Percentiles rank a stretch among this genome's conserved stretches.
Conservation (phyloP, 2,888 invertebrate genomes). For the Ectemnius lituratus region DNA sequence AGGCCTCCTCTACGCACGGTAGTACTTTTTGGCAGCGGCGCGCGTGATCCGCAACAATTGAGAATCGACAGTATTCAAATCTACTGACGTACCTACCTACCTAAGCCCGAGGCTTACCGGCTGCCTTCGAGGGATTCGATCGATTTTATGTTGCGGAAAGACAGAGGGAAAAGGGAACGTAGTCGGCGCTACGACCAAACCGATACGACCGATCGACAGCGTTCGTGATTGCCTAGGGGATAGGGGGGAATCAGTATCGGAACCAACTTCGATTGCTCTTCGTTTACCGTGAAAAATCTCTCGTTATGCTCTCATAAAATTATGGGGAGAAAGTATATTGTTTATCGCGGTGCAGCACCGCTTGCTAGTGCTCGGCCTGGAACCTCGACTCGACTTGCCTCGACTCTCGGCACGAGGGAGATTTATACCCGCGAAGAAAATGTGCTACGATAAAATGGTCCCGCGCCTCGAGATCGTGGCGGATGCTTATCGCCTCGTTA, state of each 20-base stretch:
- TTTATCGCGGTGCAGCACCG: constrained; percentile 41
- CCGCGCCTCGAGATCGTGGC: constrained; percentile 30
- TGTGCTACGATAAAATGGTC: constrained; percentile 46
- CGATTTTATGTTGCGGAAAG: constrained; percentile 63
- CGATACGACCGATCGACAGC: constrained; percentile 1
- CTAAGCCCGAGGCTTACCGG: constrained; percentile 51
- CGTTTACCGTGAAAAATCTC: constrained; percentile 16
- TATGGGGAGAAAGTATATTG: constrained; percentile 40
- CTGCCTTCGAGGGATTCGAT: constrained; percentile 59
- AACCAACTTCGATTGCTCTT: background rate
- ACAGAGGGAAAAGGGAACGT: constrained; percentile 37
- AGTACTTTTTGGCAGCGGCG: constrained; percentile 37
- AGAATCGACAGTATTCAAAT: constrained; percentile 72
- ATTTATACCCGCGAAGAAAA: constrained; percentile 51
- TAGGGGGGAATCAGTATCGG: constrained; percentile 21
- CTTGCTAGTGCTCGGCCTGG: constrained; percentile 10
- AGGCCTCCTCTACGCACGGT: background rate
- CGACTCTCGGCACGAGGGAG: constrained; percentile 13
- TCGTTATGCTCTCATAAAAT: constrained; percentile 36
- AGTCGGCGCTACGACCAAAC: constrained; percentile 20
- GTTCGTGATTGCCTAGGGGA: constrained; percentile 30
- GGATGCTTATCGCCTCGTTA: constrained; percentile 50
- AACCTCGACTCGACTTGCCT: too few species aligned
- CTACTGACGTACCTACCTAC: constrained; percentile 60
- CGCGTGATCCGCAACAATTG: constrained; percentile 70